Evolutionary conservation across 2,888 invertebrate species (phyloP).

Genomic region (Dasysyrphus albostriatus): DNA sequence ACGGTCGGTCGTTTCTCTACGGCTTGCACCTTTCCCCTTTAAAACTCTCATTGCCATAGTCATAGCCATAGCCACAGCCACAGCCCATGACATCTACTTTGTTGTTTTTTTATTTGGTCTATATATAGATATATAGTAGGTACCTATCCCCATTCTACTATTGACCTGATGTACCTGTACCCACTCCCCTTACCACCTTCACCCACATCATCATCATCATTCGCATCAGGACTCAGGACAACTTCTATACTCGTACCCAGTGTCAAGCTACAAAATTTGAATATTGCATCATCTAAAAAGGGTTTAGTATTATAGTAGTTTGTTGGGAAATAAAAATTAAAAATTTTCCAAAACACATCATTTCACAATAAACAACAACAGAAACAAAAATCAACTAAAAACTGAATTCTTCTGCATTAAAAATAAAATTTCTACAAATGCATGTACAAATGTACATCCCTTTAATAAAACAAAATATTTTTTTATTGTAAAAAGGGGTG

Average conservation of each 20-base stretch:
- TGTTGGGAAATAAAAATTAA: slow-evolving; percentile 58
- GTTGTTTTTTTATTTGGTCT: not conserved
- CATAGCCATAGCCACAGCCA: slow-evolving; percentile 40
- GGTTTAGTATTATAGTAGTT: slow-evolving; percentile 34
- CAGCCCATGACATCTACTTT: slow-evolving; percentile 59
- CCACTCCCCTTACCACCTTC: not conserved
- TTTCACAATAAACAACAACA: slow-evolving; percentile 9
- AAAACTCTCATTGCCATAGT: slow-evolving; percentile 49
- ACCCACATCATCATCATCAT: slow-evolving; percentile 16
- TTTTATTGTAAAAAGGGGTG: not conserved
- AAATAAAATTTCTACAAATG: slow-evolving; percentile 36
- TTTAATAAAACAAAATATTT: not conserved
- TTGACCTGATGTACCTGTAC: slow-evolving; percentile 41
- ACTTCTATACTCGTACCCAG: slow-evolving; percentile 2
- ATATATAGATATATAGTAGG: slow-evolving; percentile 15
- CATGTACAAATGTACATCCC: not conserved
- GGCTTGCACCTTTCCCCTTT: slow-evolving; percentile 16
- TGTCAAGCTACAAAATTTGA: slow-evolving; percentile 49
- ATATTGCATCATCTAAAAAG: slow-evolving; percentile 62
- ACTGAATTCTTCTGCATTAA: slow-evolving; percentile 42
- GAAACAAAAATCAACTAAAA: not conserved
- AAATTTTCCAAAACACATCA: slow-evolving; percentile 46
- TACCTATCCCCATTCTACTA: slow-evolving; percentile 27
- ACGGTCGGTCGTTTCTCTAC: slow-evolving; percentile 23
- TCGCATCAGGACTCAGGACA: slow-evolving; percentile 31